These are phyloP conservation scores for Ctenosaura bakeri DNA, from an alignment of 2,797 vertebrate genomes.

Conservation along the genomic window DNA sequence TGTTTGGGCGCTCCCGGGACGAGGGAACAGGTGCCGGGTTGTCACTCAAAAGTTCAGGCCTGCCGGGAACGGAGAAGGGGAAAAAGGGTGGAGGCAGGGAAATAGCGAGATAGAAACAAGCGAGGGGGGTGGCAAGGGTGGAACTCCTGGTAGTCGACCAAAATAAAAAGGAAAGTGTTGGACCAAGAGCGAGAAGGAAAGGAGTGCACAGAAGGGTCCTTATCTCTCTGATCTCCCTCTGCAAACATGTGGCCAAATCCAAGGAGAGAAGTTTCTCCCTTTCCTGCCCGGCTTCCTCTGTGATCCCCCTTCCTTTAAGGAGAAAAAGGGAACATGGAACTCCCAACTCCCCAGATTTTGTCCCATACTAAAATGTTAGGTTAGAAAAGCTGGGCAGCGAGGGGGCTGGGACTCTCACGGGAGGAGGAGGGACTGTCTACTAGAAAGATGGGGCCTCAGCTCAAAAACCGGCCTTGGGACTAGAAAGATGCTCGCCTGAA, in stretches of 20 bases:
- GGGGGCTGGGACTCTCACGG: too few species aligned
- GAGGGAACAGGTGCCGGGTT: conserved; percentile 83
- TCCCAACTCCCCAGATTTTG: too few species aligned
- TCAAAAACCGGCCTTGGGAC: neutral
- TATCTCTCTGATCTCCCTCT: neutral
- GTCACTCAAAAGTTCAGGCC: conserved; percentile 76
- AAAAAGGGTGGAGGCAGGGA: too few species aligned
- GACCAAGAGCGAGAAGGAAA: neutral
- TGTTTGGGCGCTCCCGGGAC: conserved; percentile 64
- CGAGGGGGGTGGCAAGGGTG: neutral
- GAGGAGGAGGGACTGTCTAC: too few species aligned
- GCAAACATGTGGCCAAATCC: neutral
- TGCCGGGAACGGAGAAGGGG: neutral
- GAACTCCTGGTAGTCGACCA: conserved; percentile 66
- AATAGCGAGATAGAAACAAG: neutral
- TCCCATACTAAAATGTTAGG: neutral
- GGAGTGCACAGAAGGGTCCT: too few species aligned
- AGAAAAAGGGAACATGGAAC: neutral
- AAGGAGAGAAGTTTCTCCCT: neutral
- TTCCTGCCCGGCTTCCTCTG: neutral
- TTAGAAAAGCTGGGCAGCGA: neutral
- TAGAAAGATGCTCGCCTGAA: neutral
- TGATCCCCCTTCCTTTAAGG: neutral
- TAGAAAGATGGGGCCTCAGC: neutral
- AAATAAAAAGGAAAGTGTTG: conserved; percentile 57